Base-by-base conservation (phyloP, 2,797 vertebrate genomes). In the Spinus pinus region DNA sequence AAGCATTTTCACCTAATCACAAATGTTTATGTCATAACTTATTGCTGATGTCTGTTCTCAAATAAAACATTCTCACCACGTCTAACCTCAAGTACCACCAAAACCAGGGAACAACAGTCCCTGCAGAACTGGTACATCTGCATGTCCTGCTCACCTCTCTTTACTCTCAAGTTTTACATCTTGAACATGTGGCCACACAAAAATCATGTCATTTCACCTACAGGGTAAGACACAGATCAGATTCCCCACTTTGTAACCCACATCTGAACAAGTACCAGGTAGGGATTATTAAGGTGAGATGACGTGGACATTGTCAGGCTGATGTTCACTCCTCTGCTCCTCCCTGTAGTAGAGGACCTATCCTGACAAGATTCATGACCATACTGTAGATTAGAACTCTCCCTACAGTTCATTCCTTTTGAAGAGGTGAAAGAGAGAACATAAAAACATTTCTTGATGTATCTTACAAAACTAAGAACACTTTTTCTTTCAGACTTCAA, bases 251-350 rank as follows among this genome's bases (percentile, higher is more conserved):
- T 54, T 15, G 24, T 54, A 61, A 49, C 14, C 53, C 23, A 54
- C 49, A 86, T 8, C 12, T 23, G 30, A 77, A n/a, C 5, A n/a
- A 69, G 23, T 3, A 18, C 6, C 3, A 81, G 39, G 30, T 1
- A 60, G 37, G 0, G 1, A 46, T 56, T 57, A 47, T 14, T 58
- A 61, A 57, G 42, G 33, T 75, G 53, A 73, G 24, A 53, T 5
- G 9, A 69, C 0, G 0, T 5, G 47, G 16, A 51, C 0, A 0
- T 17, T 14, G 11, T 35, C 67, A 41, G 9, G 35, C 15, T 84
- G 25, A 37, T 13, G 17, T 17, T 72, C 22, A 15, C 25, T 64
- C 8, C 39, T 67, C 66, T 28, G 15, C 22, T 69, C 18, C 49
- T 56, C 49, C 11, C 42, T 35, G 18, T 9, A 81, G 24, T 6